Evolutionary conservation across 1,140 invertebrate species (phyloP).

Genomic region (Euura saliciscinereae): DNA sequence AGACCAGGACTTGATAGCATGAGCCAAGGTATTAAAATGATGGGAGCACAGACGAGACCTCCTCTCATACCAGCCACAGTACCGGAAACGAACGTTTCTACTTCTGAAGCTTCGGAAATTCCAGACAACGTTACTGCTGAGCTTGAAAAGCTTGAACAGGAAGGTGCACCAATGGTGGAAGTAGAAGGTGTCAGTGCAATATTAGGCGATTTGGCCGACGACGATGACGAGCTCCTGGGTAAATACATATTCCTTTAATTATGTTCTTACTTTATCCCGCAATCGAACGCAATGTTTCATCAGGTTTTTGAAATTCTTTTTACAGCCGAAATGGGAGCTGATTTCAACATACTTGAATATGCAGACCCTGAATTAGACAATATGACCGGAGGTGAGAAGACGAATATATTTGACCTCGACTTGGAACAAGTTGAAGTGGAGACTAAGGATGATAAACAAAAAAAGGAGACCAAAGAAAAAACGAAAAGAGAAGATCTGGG

Average conservation of each 20-base stretch:
- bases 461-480: conserved; percentile 54
- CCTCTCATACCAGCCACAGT: conserved; percentile 45
- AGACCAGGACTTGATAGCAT: conserved; percentile 44
- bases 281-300: conserved; percentile 22
- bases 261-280: conserved; percentile 12
- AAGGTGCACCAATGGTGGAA: conserved; percentile 70
- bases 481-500: conserved; percentile 43
- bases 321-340: conserved; percentile 86
- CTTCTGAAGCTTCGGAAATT: conserved; percentile 65
- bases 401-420: conserved; percentile 80
- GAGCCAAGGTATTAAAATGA: conserved; percentile 50
- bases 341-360: conserved; percentile 96
- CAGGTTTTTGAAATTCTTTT: conserved; percentile 32
- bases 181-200: conserved; percentile 78
- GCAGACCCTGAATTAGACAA: conserved; percentile 92
- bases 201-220: conserved; percentile 79
- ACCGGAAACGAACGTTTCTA: conserved; percentile 41
- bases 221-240: conserved; percentile 86
- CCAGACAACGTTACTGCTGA: conserved; percentile 80
- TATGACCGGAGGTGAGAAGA: conserved; percentile 73
- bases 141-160: conserved; percentile 80
- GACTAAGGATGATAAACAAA: conserved; percentile 64
- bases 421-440: conserved; percentile 72
- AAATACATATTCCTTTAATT: conserved; percentile 44
- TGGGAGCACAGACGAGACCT: conserved; percentile 42